Evolutionary conservation across 2,888 invertebrate species (phyloP).

Genomic region (Doris montereyensis): DNA sequence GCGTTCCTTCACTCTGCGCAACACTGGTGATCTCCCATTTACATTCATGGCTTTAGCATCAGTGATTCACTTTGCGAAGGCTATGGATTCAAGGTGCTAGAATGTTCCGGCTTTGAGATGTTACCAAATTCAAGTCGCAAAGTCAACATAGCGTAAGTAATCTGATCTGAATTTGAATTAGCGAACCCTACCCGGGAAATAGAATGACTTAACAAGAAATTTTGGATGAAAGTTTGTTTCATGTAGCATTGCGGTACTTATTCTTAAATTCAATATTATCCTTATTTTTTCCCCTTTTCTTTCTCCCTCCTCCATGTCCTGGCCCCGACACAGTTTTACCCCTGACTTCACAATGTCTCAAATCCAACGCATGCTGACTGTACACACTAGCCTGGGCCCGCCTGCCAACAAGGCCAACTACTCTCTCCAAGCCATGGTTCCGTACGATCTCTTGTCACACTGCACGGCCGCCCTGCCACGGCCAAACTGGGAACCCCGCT

Average conservation of each 20-base stretch:
- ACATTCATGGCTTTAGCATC: constrained; percentile 80
- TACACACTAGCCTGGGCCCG: constrained; percentile 71
- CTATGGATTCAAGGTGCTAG: constrained; percentile 74
- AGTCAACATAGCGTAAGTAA: constrained; percentile 82
- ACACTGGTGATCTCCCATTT: constrained; percentile 92
- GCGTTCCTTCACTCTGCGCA: constrained; percentile 87
- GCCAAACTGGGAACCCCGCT: constrained; percentile 84
- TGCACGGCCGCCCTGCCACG: constrained; percentile 82
- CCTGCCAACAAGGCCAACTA: constrained; percentile 76
- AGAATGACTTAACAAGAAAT: too few relatives aligned
- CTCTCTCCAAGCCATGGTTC: constrained; percentile 80
- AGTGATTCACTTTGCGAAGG: constrained; percentile 82
- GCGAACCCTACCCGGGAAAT: not conserved
- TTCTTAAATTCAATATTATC: too few relatives aligned
- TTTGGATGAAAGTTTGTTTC: not conserved
- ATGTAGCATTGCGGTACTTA: constrained; percentile 50
- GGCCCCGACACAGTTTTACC: constrained; percentile 77
- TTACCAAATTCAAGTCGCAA: constrained; percentile 71
- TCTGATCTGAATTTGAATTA: not conserved
- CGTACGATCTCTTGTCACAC: constrained; percentile 78
- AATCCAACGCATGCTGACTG: constrained; percentile 76
- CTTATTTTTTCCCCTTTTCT: not conserved
- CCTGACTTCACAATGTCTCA: constrained; percentile 88
- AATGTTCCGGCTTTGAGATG: constrained; percentile 68
- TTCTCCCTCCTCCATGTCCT: not conserved